Percentiles rank a stretch among this genome's conserved stretches.
phyloP scores from a whole-genome alignment of 2,888 invertebrate species.

The Blomia tropicalis region DNA sequence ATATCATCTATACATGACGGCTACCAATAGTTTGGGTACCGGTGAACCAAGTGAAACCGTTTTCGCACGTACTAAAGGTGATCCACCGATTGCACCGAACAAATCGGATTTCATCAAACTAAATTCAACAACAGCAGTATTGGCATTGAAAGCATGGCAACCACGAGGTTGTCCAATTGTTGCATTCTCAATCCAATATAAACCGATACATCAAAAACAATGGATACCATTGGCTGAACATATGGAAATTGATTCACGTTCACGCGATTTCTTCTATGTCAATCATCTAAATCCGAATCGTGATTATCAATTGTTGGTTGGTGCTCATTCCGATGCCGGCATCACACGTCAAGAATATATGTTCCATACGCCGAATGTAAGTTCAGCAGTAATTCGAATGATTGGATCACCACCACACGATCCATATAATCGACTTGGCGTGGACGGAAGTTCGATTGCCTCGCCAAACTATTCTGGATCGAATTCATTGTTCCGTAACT shows the following conservation, averaged over 20 bases:
- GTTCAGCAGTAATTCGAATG: neutral
- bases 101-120: slow-evolving; percentile 25
- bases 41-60: slow-evolving; percentile 29
- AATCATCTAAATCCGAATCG: slow-evolving; percentile 22
- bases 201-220: slow-evolving; percentile 25
- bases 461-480: neutral
- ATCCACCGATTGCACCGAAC: slow-evolving; percentile 29
- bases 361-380: slow-evolving; percentile 23
- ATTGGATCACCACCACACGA: slow-evolving; percentile 11
- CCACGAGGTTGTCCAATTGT: slow-evolving; percentile 28
- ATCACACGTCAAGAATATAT: slow-evolving; percentile 25
- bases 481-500: slow-evolving; percentile 27
- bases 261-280: slow-evolving; percentile 24
- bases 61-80: slow-evolving; percentile 23
- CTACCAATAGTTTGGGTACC: slow-evolving; percentile 29
- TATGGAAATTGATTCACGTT: slow-evolving; percentile 19
- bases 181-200: slow-evolving; percentile 27
- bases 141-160: slow-evolving; percentile 28
- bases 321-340: slow-evolving; percentile 22
- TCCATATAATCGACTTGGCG: neutral
- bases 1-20: slow-evolving; percentile 30
- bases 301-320: slow-evolving; percentile 22
- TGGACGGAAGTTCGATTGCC: neutral
- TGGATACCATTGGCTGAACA: slow-evolving; percentile 27
- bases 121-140: slow-evolving; percentile 26